Conservation (phyloP, 1,140 invertebrate species). For the Delia radicum region DNA sequence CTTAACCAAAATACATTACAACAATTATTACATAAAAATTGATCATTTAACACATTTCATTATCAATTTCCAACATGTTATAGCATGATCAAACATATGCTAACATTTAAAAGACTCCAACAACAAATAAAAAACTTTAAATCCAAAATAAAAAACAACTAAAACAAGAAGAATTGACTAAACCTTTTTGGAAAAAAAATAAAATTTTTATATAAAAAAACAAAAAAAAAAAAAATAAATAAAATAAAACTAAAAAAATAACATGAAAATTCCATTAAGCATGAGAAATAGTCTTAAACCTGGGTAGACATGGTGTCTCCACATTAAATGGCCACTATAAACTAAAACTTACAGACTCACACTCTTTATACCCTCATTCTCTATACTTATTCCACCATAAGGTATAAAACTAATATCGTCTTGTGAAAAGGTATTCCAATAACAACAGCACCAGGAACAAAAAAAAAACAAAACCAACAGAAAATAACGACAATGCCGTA, state of each 20-base stretch:
- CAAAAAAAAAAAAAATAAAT: not conserved
- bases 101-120: not conserved
- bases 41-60: slow-evolving; percentile 23
- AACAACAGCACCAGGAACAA: not conserved
- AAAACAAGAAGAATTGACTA: not conserved
- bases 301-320: slow-evolving; percentile 49
- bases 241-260: slow-evolving; percentile 32
- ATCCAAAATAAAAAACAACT: slow-evolving; percentile 1
- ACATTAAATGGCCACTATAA: slow-evolving; percentile 23
- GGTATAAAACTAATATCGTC: not conserved
- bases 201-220: not conserved
- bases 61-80: slow-evolving; percentile 14
- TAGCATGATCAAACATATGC: slow-evolving; percentile 19
- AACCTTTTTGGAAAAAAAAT: not conserved
- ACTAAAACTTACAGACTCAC: not conserved
- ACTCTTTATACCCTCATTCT: not conserved
- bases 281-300: slow-evolving; percentile 19
- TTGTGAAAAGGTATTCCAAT: not conserved
- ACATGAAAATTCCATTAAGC: slow-evolving; percentile 55
- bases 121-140: slow-evolving; percentile 4
- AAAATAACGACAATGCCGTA: slow-evolving; percentile 35
- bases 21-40: slow-evolving; percentile 14
- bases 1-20: not conserved
- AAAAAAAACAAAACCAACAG: not conserved
- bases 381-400: not conserved